Evolutionary conservation across 2,797 vertebrate species (phyloP), one percentile per base, ranked within the genome.

Genomic region (Cygnus olor): DNA sequence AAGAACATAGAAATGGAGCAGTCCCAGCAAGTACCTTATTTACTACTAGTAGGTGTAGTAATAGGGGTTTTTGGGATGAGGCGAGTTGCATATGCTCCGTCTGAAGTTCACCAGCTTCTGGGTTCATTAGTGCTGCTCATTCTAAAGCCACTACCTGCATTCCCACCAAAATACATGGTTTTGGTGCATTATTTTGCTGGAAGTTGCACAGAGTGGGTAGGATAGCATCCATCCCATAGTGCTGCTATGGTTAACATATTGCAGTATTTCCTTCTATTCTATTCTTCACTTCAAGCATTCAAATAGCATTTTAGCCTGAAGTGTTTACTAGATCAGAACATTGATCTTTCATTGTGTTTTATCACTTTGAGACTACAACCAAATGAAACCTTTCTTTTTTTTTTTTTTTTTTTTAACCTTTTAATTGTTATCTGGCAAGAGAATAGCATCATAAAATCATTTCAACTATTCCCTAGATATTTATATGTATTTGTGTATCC

Each of bases 291-390:
- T 79, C 21, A 85, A 88, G 44, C 47, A 71, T 38, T 16, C 9
- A 11, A 86, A 72, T 0, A 73, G n/a, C 28, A 68, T 69, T 90
- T 89, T 58, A 85, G 73, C 38, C 34, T 54, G 25, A 87, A 90
- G 24, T 6, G 6, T 64, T 79, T 72, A 25, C 76, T 81, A 65
- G 36, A 88, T 68, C 22, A 68, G 65, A 25, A 72, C 51, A 70
- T 2, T 8, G n/a, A 76, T 85, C 36, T 64, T 93, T 51, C 30
- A 6, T 45, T 95, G 36, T 7, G 9, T 32, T 79, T 88, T 70
- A 79, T 72, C n/a, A 19, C 78, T 92, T 64, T 42, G 60, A 90
- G 77, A 84, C 38, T 51, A 32, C 34, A 94, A 88, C 80, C 8
- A 78, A 88, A 88, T 30, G 1, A 91, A 91, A 69, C 2, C 7